Evolutionary conservation across 2,113 vertebrate genomes (phyloP), one percentile per base, ranked within the genome.

Genomic region (Clarias magur): DNA sequence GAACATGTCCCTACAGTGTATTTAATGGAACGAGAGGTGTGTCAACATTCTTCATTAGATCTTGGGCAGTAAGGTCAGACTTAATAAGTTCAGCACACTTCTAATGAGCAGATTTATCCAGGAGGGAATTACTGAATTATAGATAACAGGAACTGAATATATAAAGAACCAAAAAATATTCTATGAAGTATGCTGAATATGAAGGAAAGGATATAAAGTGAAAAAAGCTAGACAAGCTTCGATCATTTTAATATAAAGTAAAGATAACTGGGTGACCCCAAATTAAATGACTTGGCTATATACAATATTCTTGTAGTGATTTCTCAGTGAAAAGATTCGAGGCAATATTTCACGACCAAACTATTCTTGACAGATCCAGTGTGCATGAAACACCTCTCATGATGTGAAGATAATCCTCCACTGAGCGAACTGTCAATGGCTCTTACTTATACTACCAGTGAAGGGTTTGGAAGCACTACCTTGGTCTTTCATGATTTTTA

Each of bases 51-150:
- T 34, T 19, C 54, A 11, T 80, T 59, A 62, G 53, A 76, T 42
- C 42, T 78, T 30, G 13, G 21, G 6, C 8, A 75, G 23, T 78
- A 75, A 84, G 34, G 48, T 70, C 53, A 59, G 11, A 73, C 27
- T 21, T 59, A 70, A 62, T 30, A 53, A 23, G 23, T 65, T 65
- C 42, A 79, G 25, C 27, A 84, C 48, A 56, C 53, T 15, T 23
- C 42, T 79, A 78, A 53, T 65, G 73, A 79, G 25, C 34, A 60
- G 68, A 38, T 75, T 60, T 30, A 62, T 19, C 59, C 59, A 62
- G 68, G 48, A 62, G 83, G 27, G 34, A 59, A n/a, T 56, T 42
- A 53, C 57, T 76, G 56, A 60, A 85, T 85, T 76, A 75, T 75
- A 62, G 15, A 83, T 83, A n/a, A 83, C 38, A 76, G 72, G 21